Evolutionary conservation across 2,888 invertebrate genomes (phyloP).

Genomic region (Melanophora roralis): DNA sequence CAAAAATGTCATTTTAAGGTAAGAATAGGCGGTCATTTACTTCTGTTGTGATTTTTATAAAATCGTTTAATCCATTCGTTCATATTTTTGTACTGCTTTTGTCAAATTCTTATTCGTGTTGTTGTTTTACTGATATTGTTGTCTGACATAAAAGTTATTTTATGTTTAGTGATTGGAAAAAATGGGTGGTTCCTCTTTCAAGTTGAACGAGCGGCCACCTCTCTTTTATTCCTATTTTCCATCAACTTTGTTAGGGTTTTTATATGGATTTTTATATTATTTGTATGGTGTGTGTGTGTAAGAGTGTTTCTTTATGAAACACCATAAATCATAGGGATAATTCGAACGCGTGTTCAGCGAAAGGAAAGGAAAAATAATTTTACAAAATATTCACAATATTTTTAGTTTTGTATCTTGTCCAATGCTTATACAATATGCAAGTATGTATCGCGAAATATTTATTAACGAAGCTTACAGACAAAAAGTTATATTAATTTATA

Average conservation of each 20-base stretch:
- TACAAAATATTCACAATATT: constrained; percentile 42
- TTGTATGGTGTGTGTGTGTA: background rate
- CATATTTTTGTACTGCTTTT: background rate
- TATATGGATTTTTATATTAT: background rate
- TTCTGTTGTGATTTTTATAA: constrained; percentile 63
- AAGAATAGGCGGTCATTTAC: constrained; percentile 53
- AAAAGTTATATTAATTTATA: too few relatives aligned
- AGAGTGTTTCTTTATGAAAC: too few relatives aligned
- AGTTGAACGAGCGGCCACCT: constrained; percentile 54
- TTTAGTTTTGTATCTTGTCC: constrained; percentile 17
- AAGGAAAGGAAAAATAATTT: constrained; percentile 41
- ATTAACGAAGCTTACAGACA: too few relatives aligned
- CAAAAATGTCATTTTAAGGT: background rate
- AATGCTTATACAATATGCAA: constrained; percentile 10
- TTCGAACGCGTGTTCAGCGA: constrained; percentile 26
- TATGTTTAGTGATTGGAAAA: constrained; percentile 57
- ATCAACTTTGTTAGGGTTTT: constrained; percentile 1
- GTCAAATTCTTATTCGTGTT: background rate
- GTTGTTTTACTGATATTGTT: constrained; percentile 28
- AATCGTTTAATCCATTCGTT: constrained; percentile 55
- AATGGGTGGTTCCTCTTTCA: constrained; percentile 64
- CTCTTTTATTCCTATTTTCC: constrained; percentile 7
- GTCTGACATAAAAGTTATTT: constrained; percentile 39
- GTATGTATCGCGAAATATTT: too few relatives aligned
- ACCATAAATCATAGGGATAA: constrained; percentile 38